A percentile compares a stretch with the other conserved stretches of the same genome.
Evolutionary conservation across 2,113 vertebrate genomes (phyloP).

Genomic region (Heloderma charlesbogerti): DNA sequence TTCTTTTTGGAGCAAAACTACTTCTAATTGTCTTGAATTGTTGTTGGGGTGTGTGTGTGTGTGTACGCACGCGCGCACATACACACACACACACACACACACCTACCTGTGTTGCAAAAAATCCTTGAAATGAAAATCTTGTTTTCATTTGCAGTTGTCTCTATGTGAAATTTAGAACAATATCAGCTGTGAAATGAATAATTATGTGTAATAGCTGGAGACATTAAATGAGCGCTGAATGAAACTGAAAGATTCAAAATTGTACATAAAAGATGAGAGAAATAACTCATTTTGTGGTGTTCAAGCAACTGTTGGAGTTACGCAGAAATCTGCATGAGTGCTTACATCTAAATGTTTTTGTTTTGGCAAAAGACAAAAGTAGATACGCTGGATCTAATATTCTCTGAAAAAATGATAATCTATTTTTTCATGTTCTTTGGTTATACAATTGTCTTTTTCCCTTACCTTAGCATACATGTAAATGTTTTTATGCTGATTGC

Average conservation of each 20-base stretch:
- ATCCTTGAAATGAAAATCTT: not conserved
- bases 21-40: not conserved
- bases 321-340: not conserved
- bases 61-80: not conserved
- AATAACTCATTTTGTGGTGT: not conserved
- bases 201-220: not conserved
- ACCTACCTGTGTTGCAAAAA: not conserved
- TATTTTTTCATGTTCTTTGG: not conserved
- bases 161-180: not conserved
- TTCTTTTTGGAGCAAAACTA: not conserved
- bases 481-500: constrained; percentile 55
- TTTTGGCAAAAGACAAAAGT: not conserved
- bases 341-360: not conserved
- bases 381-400: not conserved
- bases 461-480: constrained; percentile 20
- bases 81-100: too few relatives aligned
- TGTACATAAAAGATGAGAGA: not conserved
- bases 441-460: not conserved
- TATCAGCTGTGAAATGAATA: not conserved
- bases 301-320: not conserved
- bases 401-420: not conserved
- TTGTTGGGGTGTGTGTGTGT: not conserved
- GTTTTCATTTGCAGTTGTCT: not conserved
- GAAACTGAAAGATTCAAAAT: not conserved
- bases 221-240: not conserved